Conservation (phyloP, 2,888 invertebrate species). For the Tetragnatha montana region DNA sequence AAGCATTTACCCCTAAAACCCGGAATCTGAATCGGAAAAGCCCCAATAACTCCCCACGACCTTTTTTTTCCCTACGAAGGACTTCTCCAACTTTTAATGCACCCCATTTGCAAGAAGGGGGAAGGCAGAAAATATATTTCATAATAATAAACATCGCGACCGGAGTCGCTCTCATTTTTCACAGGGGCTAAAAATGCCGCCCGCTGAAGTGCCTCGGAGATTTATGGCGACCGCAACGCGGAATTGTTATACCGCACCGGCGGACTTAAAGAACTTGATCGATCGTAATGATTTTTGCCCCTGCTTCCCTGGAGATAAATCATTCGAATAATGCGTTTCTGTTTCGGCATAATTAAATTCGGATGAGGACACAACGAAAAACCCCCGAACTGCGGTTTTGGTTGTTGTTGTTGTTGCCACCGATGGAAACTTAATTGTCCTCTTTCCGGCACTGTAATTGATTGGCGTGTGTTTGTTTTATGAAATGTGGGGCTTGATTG, state of each 20-base stretch:
- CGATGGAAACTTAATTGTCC: conserved; percentile 1
- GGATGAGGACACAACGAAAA: conserved; percentile 16
- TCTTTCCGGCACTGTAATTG: conserved; percentile 3
- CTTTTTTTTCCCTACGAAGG: neutral
- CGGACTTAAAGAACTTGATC: conserved; percentile 31
- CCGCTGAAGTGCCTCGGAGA: conserved; percentile 28
- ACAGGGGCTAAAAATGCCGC: conserved; percentile 44
- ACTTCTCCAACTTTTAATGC: conserved; percentile 5
- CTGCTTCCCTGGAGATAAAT: conserved; percentile 26
- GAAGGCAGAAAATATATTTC: conserved; percentile 4
- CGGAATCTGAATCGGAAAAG: neutral
- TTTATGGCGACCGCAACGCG: conserved; percentile 44
- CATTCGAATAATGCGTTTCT: conserved; percentile 42
- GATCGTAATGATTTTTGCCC: conserved; percentile 48
- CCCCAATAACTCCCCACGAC: neutral
- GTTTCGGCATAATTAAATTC: conserved; percentile 45
- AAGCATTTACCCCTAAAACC: neutral
- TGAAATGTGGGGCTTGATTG: neutral
- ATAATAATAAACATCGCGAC: conserved; percentile 8
- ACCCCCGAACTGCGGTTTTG: neutral
- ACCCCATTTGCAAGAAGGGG: neutral
- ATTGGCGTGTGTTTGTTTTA: conserved; percentile 1
- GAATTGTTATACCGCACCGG: conserved; percentile 42
- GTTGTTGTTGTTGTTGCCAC: neutral
- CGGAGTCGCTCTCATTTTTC: conserved; percentile 37